Percentiles rank a stretch among this genome's conserved stretches.
These are phyloP conservation scores for Anguilla pacifica DNA, from an alignment of 2,797 vertebrate genomes.

Conservation along the genomic window DNA sequence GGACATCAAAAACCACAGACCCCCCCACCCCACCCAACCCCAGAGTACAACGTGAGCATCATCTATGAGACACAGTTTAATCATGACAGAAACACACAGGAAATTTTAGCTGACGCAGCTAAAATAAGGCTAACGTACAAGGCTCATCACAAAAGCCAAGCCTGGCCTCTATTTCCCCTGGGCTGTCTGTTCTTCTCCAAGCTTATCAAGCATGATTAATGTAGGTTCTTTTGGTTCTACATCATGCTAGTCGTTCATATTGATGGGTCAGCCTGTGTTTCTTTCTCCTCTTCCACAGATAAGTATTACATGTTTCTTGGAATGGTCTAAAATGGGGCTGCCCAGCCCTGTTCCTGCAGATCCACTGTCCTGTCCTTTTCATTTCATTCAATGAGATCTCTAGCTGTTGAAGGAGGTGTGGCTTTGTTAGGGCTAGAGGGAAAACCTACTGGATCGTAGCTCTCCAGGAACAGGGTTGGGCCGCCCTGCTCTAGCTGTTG, in stretches of 20 bases:
- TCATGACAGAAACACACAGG: neutral
- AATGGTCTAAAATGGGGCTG: neutral
- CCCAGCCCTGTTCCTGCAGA: too few relatives aligned
- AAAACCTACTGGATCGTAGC: too few relatives aligned
- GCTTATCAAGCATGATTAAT: neutral
- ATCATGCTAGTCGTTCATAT: neutral
- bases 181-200: too few relatives aligned
- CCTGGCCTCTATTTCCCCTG: too few relatives aligned
- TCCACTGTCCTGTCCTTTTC: too few relatives aligned
- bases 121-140: neutral
- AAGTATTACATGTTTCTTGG: neutral
- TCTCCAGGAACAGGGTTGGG: too few relatives aligned
- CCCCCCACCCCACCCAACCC: too few relatives aligned
- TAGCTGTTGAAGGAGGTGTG: too few relatives aligned
- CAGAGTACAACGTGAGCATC: neutral
- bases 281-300: neutral
- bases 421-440: too few relatives aligned
- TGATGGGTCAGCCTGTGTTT: neutral
- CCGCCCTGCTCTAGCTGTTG: too few relatives aligned
- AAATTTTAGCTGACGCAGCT: neutral
- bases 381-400: too few relatives aligned
- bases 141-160: neutral
- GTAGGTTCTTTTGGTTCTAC: neutral
- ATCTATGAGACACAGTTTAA: neutral
- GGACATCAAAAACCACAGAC: neutral